Evolutionary conservation across 37 sponge, comb jelly and placozoan genomes (phyloP).

Genomic region (Dysidea cf. avara): DNA sequence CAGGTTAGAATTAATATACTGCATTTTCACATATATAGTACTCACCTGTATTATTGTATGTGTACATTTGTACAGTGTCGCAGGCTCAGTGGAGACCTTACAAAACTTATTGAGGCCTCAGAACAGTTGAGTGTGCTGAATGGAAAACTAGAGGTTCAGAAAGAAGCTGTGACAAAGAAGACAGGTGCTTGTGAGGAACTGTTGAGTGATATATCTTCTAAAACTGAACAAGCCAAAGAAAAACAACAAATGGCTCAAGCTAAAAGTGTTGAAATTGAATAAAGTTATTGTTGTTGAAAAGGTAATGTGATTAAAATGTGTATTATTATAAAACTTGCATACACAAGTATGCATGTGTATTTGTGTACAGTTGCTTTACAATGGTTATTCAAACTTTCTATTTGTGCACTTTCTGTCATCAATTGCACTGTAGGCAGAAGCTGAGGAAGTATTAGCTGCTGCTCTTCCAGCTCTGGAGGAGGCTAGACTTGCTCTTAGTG

Average conservation of each 20-base stretch:
- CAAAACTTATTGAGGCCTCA: slow-evolving; percentile 91
- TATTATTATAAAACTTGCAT: too few relatives aligned
- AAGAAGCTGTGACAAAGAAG: slow-evolving; percentile 92
- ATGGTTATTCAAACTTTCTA: too few relatives aligned
- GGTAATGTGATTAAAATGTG: too few relatives aligned
- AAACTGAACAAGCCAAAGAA: slow-evolving; percentile 80
- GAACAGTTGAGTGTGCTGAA: slow-evolving; percentile 88
- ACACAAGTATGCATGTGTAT: too few relatives aligned
- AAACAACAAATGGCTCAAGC: slow-evolving; percentile 91
- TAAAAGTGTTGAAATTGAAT: slow-evolving; percentile 94
- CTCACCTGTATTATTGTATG: background rate
- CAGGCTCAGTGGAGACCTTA: slow-evolving; percentile 86
- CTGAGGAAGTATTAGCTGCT: slow-evolving; percentile 86
- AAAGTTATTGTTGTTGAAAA: too few relatives aligned
- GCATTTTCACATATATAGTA: background rate
- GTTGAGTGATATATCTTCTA: slow-evolving; percentile 80
- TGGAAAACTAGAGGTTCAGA: slow-evolving; percentile 93
- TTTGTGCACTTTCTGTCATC: too few relatives aligned
- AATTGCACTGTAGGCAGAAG: slow-evolving; percentile 84
- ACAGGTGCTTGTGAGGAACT: slow-evolving; percentile 87
- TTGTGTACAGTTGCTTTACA: too few relatives aligned
- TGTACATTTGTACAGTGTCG: slow-evolving; percentile 65
- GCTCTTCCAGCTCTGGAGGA: slow-evolving; percentile 98
- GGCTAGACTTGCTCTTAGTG: slow-evolving; percentile 91
- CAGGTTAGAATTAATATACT: slow-evolving; percentile 84